These are phyloP conservation scores for Epistrophe grossulariae DNA, from an alignment of 2,888 invertebrate genomes.

Conservation along the genomic window DNA sequence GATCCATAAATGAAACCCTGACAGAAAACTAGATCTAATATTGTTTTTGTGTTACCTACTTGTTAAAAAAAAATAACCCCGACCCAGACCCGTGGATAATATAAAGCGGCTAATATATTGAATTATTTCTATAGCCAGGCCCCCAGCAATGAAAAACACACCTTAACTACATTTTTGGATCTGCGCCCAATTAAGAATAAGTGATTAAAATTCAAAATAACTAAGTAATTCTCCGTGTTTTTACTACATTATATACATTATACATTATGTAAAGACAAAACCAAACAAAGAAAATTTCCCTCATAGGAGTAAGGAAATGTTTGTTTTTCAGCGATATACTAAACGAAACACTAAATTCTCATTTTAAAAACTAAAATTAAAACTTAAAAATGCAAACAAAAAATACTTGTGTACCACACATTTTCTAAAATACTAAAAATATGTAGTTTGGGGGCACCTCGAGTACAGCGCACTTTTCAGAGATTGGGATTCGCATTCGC, in stretches of 20 bases:
- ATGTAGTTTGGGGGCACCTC: constrained; percentile 4
- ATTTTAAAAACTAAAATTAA: constrained; percentile 5
- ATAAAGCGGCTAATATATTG: too few species aligned
- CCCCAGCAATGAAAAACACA: not conserved
- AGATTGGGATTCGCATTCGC: not conserved
- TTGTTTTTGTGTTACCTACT: too few species aligned
- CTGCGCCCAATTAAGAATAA: not conserved
- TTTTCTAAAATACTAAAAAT: constrained; percentile 10
- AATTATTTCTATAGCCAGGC: not conserved
- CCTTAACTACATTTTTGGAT: not conserved
- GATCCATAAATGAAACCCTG: too few species aligned
- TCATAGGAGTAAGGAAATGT: not conserved
- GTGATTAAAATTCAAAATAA: constrained; percentile 13
- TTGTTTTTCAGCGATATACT: not conserved
- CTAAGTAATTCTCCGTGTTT: not conserved
- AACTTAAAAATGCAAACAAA: not conserved
- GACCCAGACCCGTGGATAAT: too few species aligned
- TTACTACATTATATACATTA: too few species aligned
- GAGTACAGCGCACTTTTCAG: constrained; percentile 12
- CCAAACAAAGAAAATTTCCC: constrained; percentile 1
- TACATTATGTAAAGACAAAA: constrained; percentile 15
- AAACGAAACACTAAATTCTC: constrained; percentile 1
- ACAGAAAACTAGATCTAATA: too few species aligned
- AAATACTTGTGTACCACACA: not conserved
- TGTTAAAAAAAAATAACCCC: too few species aligned